Percentiles rank a stretch among this genome's conserved stretches.
These are phyloP conservation scores for Gymnoscopelus braueri DNA, from an alignment of 2,797 vertebrate genomes.

Conservation along the genomic window DNA sequence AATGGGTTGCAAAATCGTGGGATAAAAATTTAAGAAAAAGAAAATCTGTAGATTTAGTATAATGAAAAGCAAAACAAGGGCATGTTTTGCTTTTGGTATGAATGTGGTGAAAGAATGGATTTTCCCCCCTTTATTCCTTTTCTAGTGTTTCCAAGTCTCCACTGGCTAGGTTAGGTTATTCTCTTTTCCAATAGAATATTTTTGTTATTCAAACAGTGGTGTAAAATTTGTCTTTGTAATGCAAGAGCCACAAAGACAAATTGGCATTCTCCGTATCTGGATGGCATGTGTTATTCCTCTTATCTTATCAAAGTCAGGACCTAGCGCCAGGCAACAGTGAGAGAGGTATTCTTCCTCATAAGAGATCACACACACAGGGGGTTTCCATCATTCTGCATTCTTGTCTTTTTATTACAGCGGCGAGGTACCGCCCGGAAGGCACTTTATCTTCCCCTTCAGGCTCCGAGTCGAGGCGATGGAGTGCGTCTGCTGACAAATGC, in stretches of 20 bases:
- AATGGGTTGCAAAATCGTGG: too few relatives aligned
- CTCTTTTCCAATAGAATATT: background rate
- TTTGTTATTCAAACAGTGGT: slow-evolving; percentile 36
- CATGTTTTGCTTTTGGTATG: background rate
- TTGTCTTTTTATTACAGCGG: slow-evolving; percentile 52
- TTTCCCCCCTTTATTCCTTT: too few relatives aligned
- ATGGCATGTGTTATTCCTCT: background rate
- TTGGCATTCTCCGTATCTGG: background rate
- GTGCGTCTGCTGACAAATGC: slow-evolving; percentile 64
- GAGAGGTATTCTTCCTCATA: slow-evolving; percentile 51
- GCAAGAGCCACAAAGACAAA: slow-evolving; percentile 4
- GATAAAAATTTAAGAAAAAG: too few relatives aligned
- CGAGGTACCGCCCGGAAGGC: slow-evolving; percentile 37
- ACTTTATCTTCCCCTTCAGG: slow-evolving; percentile 73
- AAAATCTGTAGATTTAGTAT: too few relatives aligned
- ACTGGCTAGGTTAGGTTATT: too few relatives aligned
- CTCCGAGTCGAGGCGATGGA: slow-evolving; percentile 50
- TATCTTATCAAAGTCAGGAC: slow-evolving; percentile 60
- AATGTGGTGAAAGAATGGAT: background rate
- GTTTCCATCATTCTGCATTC: slow-evolving; percentile 54
- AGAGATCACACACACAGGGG: slow-evolving; percentile 66
- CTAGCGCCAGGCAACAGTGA: slow-evolving; percentile 57
- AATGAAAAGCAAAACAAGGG: background rate
- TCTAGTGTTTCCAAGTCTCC: too few relatives aligned
- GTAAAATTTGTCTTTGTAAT: slow-evolving; percentile 9